phyloP scores from a whole-genome alignment of 2,113 vertebrate genomes.

The Thamnaconus septentrionalis region DNA sequence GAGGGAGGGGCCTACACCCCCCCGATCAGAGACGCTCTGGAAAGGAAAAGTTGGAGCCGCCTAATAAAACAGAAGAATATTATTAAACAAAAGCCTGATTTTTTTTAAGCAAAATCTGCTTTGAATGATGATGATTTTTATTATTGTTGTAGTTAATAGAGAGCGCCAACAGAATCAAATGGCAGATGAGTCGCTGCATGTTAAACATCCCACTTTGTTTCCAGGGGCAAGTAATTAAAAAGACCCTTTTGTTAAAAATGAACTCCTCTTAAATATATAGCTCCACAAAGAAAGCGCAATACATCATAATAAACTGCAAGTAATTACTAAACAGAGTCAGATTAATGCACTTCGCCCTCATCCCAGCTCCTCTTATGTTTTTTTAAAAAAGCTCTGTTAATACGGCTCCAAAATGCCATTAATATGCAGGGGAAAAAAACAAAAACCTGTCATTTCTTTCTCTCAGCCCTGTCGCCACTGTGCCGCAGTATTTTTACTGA shows the following conservation, averaged over 20 bases:
- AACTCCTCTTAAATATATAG: conserved; percentile 50
- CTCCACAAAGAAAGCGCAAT: conserved; percentile 25
- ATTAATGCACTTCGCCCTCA: conserved; percentile 36
- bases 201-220: conserved; percentile 30
- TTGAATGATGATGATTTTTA: conserved; percentile 34
- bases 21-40: conserved; percentile 28
- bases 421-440: conserved; percentile 50
- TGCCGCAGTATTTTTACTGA: no score
- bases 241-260: conserved; percentile 46
- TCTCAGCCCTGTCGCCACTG: no score
- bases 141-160: conserved; percentile 27
- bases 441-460: conserved; percentile 8
- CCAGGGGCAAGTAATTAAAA: conserved; percentile 54
- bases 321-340: conserved; percentile 54
- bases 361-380: conserved; percentile 32
- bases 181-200: conserved; percentile 37
- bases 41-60: no score
- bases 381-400: conserved; percentile 35
- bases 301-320: conserved; percentile 48
- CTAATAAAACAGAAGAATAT: background rate
- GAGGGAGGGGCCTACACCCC: conserved; percentile 36
- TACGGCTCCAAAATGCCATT: conserved; percentile 55
- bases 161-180: conserved; percentile 43
- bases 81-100: conserved; percentile 2
- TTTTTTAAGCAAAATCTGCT: conserved; percentile 44